Base-by-base conservation (phyloP, 2,113 vertebrate genomes). In the Salvator merianae region DNA sequence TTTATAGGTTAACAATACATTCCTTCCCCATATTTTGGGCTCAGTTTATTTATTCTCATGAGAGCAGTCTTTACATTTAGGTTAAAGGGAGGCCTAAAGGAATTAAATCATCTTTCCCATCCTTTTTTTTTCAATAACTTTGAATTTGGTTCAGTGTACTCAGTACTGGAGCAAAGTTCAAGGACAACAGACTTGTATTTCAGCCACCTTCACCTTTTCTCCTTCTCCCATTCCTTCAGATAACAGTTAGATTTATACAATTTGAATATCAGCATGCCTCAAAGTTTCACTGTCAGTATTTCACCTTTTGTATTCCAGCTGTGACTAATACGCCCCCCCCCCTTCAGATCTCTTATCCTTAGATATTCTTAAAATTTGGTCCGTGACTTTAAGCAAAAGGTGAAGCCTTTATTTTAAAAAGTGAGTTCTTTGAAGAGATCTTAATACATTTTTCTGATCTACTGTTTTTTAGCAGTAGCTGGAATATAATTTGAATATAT, bases 401-500 rank as follows among this genome's bases (percentile, higher is more conserved):
- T 70, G 82, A 79, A 91, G 90, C 94, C 88, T 93, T 92, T 88
- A 81, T 84, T 69, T 75, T 66, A 34, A 69, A 92, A 92, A 93
- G 80, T 76, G 85, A 89, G 73, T 93, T 85, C 88, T 95, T 93
- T 95, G 91, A 94, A 90, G 90, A 93, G 84, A 93, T 94, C 94
- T 94, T 92, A 95, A 94, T 93, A 91, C 89, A 79, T 93, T 91
- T 95, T 91, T 95, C 93, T 95, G 92, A 94, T 92, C 90, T 93
- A 94, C 93, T 91, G 91, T 92, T 43, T 82, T 94, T 94, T 95
- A 95, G 87, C 90, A 94, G 95, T 96, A 96, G 95, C 94, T 91
- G 85, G 94, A 95, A 95, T 95, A 92, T 91, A 91, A 96, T 96
- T 97, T 96, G 94, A 96, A 96, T 96, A 95, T 95, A 95, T 96